Evolutionary conservation across 2,888 invertebrate species (phyloP).

Genomic region (Acrobasis repandana): DNA sequence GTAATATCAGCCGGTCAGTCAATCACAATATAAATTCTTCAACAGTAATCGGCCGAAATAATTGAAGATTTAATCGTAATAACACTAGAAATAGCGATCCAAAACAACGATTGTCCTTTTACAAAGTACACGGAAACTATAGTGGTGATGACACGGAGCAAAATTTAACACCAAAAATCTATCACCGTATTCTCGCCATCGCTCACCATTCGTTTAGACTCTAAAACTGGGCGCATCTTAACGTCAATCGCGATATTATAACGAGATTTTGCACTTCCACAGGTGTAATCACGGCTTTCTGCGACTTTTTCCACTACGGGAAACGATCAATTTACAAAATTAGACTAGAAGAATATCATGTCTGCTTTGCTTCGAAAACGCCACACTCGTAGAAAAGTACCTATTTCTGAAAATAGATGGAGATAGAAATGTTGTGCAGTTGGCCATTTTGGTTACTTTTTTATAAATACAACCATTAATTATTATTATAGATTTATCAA

Average conservation of each 20-base stretch:
- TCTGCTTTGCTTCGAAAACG: constrained; percentile 85
- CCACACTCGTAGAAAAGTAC: constrained; percentile 85
- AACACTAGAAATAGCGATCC: constrained; percentile 70
- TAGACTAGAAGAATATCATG: constrained; percentile 85
- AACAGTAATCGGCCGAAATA: constrained; percentile 71
- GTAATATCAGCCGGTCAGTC: constrained; percentile 84
- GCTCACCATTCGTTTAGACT: constrained; percentile 82
- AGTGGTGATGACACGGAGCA: constrained; percentile 80
- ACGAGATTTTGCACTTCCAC: constrained; percentile 76
- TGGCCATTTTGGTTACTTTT: constrained; percentile 58
- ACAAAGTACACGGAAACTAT: constrained; percentile 69
- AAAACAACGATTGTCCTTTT: constrained; percentile 66
- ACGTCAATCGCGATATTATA: constrained; percentile 75
- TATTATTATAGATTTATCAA: background rate
- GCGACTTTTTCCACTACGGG: constrained; percentile 67
- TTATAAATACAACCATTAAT: constrained; percentile 19
- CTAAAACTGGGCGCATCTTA: constrained; percentile 82
- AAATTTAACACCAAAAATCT: constrained; percentile 83
- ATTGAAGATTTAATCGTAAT: constrained; percentile 61
- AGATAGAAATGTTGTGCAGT: constrained; percentile 84
- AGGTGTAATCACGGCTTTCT: constrained; percentile 70
- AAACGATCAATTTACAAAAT: constrained; percentile 81
- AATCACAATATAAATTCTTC: constrained; percentile 80
- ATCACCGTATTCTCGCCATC: constrained; percentile 83
- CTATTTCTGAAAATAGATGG: constrained; percentile 88